Evolutionary conservation across 2,113 vertebrate genomes (phyloP).

Genomic region (Syngnathus floridae): DNA sequence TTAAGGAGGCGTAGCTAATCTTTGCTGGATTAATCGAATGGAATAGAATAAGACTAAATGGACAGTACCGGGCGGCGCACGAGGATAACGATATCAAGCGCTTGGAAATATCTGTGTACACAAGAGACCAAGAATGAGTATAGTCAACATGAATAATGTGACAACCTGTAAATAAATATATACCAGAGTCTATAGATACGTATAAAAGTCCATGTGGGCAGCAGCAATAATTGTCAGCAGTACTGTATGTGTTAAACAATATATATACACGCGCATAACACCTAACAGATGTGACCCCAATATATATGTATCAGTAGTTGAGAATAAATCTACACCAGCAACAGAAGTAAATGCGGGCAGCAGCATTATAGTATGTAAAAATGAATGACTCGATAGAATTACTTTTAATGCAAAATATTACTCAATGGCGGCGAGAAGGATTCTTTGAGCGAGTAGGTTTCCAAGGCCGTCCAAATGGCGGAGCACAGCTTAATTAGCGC

Average conservation of each 20-base stretch:
- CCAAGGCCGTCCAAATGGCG: background rate
- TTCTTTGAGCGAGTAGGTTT: background rate
- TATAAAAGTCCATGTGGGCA: background rate
- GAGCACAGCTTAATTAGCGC: conserved; percentile 37
- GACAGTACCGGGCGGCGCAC: background rate
- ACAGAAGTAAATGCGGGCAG: too few relatives aligned
- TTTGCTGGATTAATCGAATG: background rate
- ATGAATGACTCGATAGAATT: too few relatives aligned
- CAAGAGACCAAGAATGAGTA: background rate
- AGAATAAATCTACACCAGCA: too few relatives aligned
- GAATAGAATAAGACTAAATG: background rate
- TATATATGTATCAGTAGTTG: too few relatives aligned
- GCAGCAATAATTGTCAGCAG: background rate
- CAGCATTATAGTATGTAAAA: too few relatives aligned
- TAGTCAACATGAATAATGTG: background rate
- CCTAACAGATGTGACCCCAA: too few relatives aligned
- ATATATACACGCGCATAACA: too few relatives aligned
- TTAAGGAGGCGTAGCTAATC: background rate
- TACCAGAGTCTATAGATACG: background rate
- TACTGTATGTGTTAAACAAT: too few relatives aligned
- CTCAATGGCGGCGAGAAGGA: background rate
- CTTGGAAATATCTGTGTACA: background rate
- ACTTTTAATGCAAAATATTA: background rate
- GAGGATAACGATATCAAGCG: background rate
- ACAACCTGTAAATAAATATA: background rate